Evolutionary conservation across 1,140 invertebrate species (phyloP), one percentile per base, ranked within the genome.

Genomic region (Papilio aristodemus): DNA sequence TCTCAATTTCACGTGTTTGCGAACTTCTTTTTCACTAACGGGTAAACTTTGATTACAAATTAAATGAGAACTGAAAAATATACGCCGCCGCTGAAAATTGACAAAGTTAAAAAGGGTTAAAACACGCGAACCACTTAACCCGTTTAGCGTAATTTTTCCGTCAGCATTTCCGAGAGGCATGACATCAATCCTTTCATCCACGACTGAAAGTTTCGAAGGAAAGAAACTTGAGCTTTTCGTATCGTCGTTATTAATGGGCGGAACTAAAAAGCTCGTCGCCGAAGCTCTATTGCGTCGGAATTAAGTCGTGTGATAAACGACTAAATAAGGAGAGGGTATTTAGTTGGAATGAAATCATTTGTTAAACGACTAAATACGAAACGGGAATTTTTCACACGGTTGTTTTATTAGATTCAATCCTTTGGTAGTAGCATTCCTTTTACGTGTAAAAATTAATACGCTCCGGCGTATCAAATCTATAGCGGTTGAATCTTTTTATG

Each of bases 111-210:
- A 54, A 54, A 54, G 46, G 17, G 19, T 54, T 54, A 54, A 32
- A 32, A 54, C 46, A 25, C 46, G 46, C 19, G 46, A 54, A 54
- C 46, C 46, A 54, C 46, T 54, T 54, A 54, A 54, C 46, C 46
- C 46, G 46, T 54, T 54, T 54, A 54, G 46, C 46, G 46, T 54
- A 54, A 54, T 54, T 54, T 54, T 54, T 54, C 46, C 46, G 46
- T 22, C 46, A 9, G n/a, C 46, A 19, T 22, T 46, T 54, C 46
- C 17, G 19, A 54, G 46, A 22, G 22, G 14, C 43, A 11, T 54
- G 46, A 54, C 46, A 54, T 54, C 46, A 54, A 54, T 54, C 46
- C 46, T 50, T 50, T 50, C 46, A 50, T 50, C 46, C 19, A 54
- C 19, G 22, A 19, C 19, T 46, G 10, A 25, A 54, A 54, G 46